Evolutionary conservation across 2,113 vertebrate species (phyloP).

Genomic region (Panthera leo): DNA sequence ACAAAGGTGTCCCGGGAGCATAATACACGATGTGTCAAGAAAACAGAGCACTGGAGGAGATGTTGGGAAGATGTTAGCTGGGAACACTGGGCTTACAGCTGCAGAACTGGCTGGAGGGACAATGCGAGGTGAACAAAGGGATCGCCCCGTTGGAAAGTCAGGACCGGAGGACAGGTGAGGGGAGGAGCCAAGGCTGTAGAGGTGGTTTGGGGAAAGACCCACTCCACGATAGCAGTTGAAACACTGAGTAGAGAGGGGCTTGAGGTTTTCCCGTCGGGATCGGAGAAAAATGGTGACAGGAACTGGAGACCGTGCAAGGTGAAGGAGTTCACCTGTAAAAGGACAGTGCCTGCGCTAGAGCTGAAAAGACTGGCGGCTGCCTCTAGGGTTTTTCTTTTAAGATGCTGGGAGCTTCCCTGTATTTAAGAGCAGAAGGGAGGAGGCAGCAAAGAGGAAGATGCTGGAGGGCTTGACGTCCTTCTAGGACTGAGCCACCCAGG

Average conservation of each 20-base stretch:
- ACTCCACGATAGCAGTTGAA: background rate
- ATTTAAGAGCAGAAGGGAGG: background rate
- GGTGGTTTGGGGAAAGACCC: background rate
- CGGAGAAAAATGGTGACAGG: background rate
- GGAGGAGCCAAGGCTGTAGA: fast-evolving
- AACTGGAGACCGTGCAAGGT: background rate
- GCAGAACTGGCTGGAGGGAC: background rate
- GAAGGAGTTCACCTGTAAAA: background rate
- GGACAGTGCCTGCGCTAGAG: background rate
- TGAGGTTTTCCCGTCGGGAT: background rate
- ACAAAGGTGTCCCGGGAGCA: background rate
- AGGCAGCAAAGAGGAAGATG: background rate
- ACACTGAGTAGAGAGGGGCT: background rate
- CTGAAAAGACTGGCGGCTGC: background rate
- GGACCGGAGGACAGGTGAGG: background rate
- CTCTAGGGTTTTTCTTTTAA: background rate
- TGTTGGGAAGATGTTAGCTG: background rate
- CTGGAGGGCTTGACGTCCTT: background rate
- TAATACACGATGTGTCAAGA: too few relatives aligned
- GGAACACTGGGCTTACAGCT: background rate
- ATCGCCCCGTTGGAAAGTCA: background rate
- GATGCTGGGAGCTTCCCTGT: background rate
- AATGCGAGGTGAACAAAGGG: background rate
- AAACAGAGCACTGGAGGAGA: background rate
- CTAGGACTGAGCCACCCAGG: background rate